phyloP scores from a whole-genome alignment of 2,797 vertebrate genomes.

The Hemitrygon akajei region DNA sequence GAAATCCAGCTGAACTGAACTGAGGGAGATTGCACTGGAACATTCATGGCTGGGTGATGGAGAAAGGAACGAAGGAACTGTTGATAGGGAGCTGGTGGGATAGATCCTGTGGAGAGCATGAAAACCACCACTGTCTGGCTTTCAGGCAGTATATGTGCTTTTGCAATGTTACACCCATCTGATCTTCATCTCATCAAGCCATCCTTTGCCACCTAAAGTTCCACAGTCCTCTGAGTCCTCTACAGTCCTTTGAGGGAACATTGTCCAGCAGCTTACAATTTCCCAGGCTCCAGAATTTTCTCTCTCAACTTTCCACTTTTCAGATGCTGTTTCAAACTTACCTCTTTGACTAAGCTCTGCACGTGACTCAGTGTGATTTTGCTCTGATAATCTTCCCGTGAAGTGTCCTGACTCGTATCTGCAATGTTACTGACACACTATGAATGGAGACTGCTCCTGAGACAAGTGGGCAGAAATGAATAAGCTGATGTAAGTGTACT shows the following conservation, averaged over 20 bases:
- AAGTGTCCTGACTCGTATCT: background rate
- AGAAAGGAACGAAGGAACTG: background rate
- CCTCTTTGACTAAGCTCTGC: background rate
- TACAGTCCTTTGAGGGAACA: background rate
- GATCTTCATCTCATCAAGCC: background rate
- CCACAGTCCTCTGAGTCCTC: background rate
- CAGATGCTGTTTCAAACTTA: background rate
- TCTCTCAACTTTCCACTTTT: background rate
- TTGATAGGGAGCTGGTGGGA: background rate
- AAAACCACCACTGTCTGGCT: background rate
- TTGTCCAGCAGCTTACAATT: too few species aligned
- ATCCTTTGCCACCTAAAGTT: background rate
- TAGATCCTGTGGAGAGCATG: background rate
- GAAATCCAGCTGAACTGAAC: too few species aligned
- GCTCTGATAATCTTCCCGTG: background rate
- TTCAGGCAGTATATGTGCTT: background rate
- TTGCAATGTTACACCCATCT: background rate
- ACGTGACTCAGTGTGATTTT: background rate
- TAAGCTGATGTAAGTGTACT: background rate
- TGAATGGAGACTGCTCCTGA: background rate
- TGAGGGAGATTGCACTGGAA: background rate
- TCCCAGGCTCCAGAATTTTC: background rate
- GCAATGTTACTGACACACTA: background rate
- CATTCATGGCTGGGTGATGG: background rate
- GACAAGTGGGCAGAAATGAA: background rate